A percentile compares a stretch with the other conserved stretches of the same genome.
Conservation (phyloP, 1,140 invertebrate species). For the Nautilus pompilius region DNA sequence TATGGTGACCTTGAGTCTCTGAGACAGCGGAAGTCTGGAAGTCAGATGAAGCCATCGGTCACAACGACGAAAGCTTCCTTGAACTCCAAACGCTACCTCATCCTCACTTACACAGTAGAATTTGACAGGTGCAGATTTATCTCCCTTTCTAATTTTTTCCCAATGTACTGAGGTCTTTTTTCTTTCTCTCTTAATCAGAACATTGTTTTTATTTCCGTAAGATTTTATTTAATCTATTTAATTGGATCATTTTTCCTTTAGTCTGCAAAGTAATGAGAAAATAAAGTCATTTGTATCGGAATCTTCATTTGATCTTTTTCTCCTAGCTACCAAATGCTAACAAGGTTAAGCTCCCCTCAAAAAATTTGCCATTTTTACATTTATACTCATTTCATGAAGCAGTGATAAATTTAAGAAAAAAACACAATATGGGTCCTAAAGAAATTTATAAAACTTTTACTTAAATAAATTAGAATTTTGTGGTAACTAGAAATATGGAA, state of each 20-base stretch:
- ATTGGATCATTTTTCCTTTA: too few relatives aligned
- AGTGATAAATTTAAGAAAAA: too few relatives aligned
- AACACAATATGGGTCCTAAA: too few relatives aligned
- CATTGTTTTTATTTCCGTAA: not conserved
- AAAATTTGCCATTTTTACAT: too few relatives aligned
- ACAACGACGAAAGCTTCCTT: constrained; percentile 33
- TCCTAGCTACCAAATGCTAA: not conserved
- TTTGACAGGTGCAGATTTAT: constrained; percentile 47
- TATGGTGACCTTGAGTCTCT: constrained; percentile 51
- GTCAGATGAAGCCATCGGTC: constrained; percentile 23
- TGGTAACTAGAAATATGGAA: too few relatives aligned
- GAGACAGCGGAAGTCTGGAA: constrained; percentile 44
- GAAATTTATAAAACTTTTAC: too few relatives aligned
- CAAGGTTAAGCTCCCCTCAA: too few relatives aligned
- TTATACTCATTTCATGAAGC: too few relatives aligned
- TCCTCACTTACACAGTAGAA: constrained; percentile 55
- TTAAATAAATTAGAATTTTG: too few relatives aligned
- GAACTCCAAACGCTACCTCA: constrained; percentile 52
- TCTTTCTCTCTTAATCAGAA: not conserved
- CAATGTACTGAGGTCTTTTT: not conserved
- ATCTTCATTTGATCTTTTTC: not conserved
- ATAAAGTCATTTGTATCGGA: too few relatives aligned
- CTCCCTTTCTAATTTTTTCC: not conserved
- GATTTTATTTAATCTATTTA: too few relatives aligned
- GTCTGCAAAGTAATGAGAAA: too few relatives aligned